Evolutionary conservation across 2,888 invertebrate genomes (phyloP).

Genomic region (Neoascia interrupta): DNA sequence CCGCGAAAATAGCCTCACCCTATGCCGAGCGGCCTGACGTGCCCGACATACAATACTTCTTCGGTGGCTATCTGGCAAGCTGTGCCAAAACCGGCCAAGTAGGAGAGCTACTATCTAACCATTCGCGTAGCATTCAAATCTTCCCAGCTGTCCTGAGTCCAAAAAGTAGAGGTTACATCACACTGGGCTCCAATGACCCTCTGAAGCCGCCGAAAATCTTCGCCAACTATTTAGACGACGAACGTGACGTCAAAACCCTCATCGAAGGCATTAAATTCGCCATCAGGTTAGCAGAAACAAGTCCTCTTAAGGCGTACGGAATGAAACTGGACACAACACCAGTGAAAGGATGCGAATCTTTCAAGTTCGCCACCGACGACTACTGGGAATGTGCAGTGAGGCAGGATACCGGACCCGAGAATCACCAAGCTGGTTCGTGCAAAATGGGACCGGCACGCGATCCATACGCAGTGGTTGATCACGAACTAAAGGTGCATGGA

Average conservation of each 20-base stretch:
- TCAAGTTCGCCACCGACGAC: conserved; percentile 86
- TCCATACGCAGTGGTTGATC: conserved; percentile 87
- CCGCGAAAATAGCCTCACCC: conserved; percentile 90
- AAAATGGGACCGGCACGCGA: conserved; percentile 89
- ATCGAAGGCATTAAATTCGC: conserved; percentile 92
- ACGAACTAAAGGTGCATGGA: conserved; percentile 83
- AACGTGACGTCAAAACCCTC: conserved; percentile 87
- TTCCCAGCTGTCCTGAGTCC: conserved; percentile 92
- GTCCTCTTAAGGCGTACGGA: conserved; percentile 84
- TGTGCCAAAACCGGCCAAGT: conserved; percentile 93
- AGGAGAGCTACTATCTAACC: conserved; percentile 87
- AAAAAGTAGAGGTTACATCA: conserved; percentile 89
- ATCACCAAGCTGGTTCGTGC: conserved; percentile 90
- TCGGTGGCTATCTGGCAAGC: conserved; percentile 91
- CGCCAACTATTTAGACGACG: conserved; percentile 84
- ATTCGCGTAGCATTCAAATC: conserved; percentile 85
- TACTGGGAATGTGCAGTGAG: conserved; percentile 88
- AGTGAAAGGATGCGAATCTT: conserved; percentile 86
- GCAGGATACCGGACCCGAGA: conserved; percentile 88
- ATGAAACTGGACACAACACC: conserved; percentile 87
- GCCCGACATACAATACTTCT: conserved; percentile 93
- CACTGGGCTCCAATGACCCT: conserved; percentile 88
- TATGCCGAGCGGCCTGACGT: conserved; percentile 87
- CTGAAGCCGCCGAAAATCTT: conserved; percentile 90
- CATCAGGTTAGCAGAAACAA: conserved; percentile 86